Conservation (phyloP, 2,113 vertebrate genomes). For the Amazona vittata region DNA sequence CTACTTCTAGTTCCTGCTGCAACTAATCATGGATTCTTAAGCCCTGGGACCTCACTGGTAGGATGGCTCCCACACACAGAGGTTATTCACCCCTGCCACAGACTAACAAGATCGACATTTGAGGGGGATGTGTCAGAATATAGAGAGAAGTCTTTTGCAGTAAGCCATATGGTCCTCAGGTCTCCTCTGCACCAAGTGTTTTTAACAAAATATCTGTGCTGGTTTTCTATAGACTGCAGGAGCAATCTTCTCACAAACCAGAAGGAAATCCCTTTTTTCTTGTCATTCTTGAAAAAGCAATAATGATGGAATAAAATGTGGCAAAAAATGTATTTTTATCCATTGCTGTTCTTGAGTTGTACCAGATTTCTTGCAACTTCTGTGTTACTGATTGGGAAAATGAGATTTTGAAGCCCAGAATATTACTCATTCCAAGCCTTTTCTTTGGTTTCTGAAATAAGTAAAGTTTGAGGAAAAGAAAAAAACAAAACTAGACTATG, state of each 20-base stretch:
- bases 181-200: slow-evolving; percentile 7
- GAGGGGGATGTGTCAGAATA: background rate
- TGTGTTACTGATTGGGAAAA: background rate
- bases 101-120: background rate
- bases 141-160: background rate
- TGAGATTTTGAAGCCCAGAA: background rate
- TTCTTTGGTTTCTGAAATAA: background rate
- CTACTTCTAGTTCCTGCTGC: background rate
- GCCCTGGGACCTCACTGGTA: background rate
- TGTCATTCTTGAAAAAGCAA: background rate
- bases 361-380: slow-evolving; percentile 10
- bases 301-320: background rate
- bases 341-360: background rate
- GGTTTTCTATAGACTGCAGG: background rate
- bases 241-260: background rate
- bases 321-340: background rate
- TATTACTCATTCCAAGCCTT: background rate
- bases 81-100: background rate
- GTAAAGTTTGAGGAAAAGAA: background rate
- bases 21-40: background rate
- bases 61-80: background rate
- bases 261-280: slow-evolving; percentile 25
- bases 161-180: background rate
- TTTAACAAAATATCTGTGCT: background rate
- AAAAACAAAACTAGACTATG: background rate